Conservation (phyloP, 1,140 invertebrate species). For the Calliopsis andreniformis region DNA sequence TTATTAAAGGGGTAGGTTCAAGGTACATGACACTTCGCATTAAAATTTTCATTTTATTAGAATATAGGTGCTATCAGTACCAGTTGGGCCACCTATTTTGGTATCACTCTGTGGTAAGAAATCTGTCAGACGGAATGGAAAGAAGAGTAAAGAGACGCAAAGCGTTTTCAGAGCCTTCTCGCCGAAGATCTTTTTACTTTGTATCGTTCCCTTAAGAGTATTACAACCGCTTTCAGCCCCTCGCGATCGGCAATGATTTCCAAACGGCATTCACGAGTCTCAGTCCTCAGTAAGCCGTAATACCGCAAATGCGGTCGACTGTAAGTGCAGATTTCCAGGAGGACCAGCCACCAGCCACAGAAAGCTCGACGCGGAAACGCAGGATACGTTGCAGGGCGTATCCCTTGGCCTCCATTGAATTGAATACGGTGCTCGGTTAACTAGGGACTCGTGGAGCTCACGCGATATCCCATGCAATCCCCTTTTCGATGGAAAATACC, state of each 20-base stretch:
- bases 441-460: constrained; percentile 1
- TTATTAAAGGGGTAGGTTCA: too few species aligned
- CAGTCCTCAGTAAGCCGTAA: constrained; percentile 59
- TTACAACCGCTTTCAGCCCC: constrained; percentile 17
- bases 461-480: constrained; percentile 28
- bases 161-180: neutral
- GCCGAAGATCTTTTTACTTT: constrained; percentile 21
- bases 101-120: too few species aligned
- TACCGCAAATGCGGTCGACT: constrained; percentile 61
- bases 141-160: too few species aligned
- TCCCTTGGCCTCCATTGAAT: constrained; percentile 44
- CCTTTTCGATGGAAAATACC: too few species aligned
- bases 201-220: constrained; percentile 25
- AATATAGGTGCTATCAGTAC: too few species aligned
- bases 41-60: too few species aligned
- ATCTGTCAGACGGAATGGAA: too few species aligned
- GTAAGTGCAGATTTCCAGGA: constrained; percentile 61
- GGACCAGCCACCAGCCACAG: constrained; percentile 39
- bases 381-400: constrained; percentile 31
- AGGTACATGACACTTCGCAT: too few species aligned
- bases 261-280: constrained; percentile 32
- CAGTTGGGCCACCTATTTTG: too few species aligned
- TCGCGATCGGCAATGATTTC: constrained; percentile 49
- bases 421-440: constrained; percentile 51
- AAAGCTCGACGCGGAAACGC: constrained; percentile 49